A percentile compares a stretch with the other conserved stretches of the same genome.
Evolutionary conservation across 2,797 vertebrate species (phyloP).

Genomic region (Ptychadena robeensis): DNA sequence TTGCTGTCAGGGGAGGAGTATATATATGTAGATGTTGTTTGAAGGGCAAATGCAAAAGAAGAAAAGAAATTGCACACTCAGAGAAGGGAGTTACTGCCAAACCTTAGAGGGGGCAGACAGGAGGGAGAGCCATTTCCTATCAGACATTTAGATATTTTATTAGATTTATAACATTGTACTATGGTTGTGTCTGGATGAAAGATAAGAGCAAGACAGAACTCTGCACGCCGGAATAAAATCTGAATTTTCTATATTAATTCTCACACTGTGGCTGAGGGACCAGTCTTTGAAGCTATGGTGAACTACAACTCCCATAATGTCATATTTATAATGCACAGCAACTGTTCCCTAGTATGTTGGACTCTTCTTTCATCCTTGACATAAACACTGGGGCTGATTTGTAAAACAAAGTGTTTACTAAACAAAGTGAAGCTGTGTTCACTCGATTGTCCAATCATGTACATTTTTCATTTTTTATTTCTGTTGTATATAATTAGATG

Average conservation of each 20-base stretch:
- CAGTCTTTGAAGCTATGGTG: background rate
- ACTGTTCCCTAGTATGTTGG: too few relatives aligned
- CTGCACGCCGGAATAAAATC: constrained; percentile 17
- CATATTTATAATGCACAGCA: too few relatives aligned
- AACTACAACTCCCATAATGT: background rate
- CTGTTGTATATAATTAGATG: too few relatives aligned
- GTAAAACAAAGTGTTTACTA: too few relatives aligned
- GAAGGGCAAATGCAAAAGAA: constrained; percentile 59
- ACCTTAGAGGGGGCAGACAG: constrained; percentile 6
- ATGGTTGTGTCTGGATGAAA: constrained; percentile 14
- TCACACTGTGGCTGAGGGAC: background rate
- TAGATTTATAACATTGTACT: constrained; percentile 26
- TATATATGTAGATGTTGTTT: constrained; percentile 58
- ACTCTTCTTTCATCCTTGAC: too few relatives aligned
- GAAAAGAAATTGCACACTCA: constrained; percentile 51
- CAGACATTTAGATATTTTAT: constrained; percentile 20
- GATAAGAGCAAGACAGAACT: background rate
- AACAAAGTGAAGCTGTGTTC: too few relatives aligned
- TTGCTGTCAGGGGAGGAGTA: constrained; percentile 53
- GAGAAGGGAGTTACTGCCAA: constrained; percentile 44
- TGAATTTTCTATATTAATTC: background rate
- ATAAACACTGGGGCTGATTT: too few relatives aligned
- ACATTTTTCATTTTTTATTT: too few relatives aligned
- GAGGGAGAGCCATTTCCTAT: constrained; percentile 18
- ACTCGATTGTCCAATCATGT: too few relatives aligned